phyloP scores from a whole-genome alignment of 2,888 invertebrate genomes.

The Marasmarcha lunaedactyla region DNA sequence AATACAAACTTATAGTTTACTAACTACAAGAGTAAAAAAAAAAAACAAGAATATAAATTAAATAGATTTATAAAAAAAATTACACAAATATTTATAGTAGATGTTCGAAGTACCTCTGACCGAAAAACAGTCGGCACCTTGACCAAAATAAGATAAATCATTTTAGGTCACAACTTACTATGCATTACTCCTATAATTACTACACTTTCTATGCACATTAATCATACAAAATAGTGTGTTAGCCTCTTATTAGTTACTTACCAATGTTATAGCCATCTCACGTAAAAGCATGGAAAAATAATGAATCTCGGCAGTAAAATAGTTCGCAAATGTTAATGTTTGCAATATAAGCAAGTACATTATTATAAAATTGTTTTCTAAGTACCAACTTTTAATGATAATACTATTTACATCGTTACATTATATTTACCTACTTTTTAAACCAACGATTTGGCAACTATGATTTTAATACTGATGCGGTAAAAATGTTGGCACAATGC shows the following conservation, averaged over 20 bases:
- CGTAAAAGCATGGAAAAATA: constrained; percentile 63
- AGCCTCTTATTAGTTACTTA: constrained; percentile 33
- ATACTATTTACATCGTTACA: constrained; percentile 59
- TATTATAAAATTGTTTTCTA: too few relatives aligned
- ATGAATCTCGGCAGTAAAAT: constrained; percentile 41
- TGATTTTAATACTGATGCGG: constrained; percentile 66
- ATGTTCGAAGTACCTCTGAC: too few relatives aligned
- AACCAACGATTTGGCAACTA: constrained; percentile 62
- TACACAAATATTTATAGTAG: too few relatives aligned
- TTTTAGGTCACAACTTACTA: too few relatives aligned
- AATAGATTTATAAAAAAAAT: too few relatives aligned
- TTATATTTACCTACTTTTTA: constrained; percentile 37
- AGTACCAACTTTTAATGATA: constrained; percentile 28
- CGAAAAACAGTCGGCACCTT: too few relatives aligned
- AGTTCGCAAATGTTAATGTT: constrained; percentile 2
- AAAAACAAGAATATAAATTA: too few relatives aligned
- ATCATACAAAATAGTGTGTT: background rate
- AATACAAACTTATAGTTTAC: too few relatives aligned
- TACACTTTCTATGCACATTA: background rate
- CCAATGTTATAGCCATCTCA: constrained; percentile 51
- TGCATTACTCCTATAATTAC: too few relatives aligned
- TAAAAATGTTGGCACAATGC: constrained; percentile 68
- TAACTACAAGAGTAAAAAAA: too few relatives aligned
- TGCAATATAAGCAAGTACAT: constrained; percentile 17
- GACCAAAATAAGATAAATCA: too few relatives aligned